Base-by-base conservation (phyloP, 2,888 invertebrate genomes). In the Drosophila buzzatii region DNA sequence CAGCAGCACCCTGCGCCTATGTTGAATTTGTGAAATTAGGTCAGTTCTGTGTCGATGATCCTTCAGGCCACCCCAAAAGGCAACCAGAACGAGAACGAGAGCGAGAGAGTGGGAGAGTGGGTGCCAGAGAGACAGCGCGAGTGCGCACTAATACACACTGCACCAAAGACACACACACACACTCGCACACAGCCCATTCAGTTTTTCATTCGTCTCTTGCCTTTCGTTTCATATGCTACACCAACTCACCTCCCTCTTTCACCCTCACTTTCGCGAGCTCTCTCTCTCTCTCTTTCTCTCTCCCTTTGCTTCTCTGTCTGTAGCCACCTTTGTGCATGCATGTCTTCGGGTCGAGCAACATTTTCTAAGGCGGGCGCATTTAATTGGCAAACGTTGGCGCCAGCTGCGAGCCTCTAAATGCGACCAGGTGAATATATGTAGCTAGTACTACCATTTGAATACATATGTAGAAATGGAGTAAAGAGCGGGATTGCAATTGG, bases 1-100 rank as follows among this genome's bases (percentile, higher is more conserved):
- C 74, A 76, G 67, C 73, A 55, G 73, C 63, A 68, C 68, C 77
- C 73, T 82, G 75, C 83, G 92, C 91, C 91, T 89, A 91, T 90
- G 87, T 87, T 90, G 85, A 91, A 90, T 85, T 91, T 82, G 80
- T 81, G 87, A 92, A 93, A 92, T 92, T 93, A 92, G 93, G 93
- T 92, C 93, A 93, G 91, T 91, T 91, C 88, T 92, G 92, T 93
- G 93, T 92, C 93, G 92, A 92, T 93, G 92, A 92, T 93, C 92
- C 92, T 92, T 92, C 92, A 83, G 79, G 81, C 84, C 86, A 77
- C 79, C 82, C 83, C 76, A 66, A 76, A 67, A 62, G 52, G 52
- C 71, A 76, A 59, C 73, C 76, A 76, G 47, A 16, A 18, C 12
- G 39, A 53, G 44, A 55, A 51, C 59, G 62, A 14, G 49, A 20